Conservation (phyloP, 2,888 invertebrate species). For the Chaetogeoica ovagalla region DNA sequence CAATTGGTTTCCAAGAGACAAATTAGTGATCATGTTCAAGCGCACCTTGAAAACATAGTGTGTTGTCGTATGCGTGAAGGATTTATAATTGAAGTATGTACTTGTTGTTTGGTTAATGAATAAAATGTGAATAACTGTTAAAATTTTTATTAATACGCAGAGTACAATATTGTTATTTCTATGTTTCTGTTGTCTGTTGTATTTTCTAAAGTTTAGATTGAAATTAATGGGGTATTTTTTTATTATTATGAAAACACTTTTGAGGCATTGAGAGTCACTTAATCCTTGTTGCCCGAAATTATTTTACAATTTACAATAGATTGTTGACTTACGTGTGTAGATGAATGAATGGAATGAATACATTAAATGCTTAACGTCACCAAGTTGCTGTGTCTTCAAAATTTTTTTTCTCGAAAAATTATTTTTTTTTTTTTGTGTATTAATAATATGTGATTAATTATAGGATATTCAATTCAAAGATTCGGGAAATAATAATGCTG, state of each 20-base stretch:
- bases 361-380: no score
- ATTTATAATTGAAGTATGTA: constrained; percentile 66
- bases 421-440: neutral
- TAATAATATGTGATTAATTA: constrained; percentile 11
- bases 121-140: neutral
- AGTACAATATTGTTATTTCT: neutral
- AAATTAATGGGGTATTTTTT: no score
- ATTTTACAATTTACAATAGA: no score
- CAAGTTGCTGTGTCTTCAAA: no score
- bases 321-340: no score
- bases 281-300: no score
- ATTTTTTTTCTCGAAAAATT: no score
- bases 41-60: constrained; percentile 68
- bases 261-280: no score
- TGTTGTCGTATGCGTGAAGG: constrained; percentile 77
- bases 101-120: neutral
- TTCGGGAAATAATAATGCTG: neutral
- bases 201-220: no score
- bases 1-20: constrained; percentile 68
- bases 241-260: no score
- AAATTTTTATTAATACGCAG: neutral
- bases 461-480: constrained; percentile 42
- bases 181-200: neutral
- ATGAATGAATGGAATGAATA: no score
- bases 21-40: constrained; percentile 67